phyloP scores from a whole-genome alignment of 23 tunicate species.

The Trididemnum clinides region DNA sequence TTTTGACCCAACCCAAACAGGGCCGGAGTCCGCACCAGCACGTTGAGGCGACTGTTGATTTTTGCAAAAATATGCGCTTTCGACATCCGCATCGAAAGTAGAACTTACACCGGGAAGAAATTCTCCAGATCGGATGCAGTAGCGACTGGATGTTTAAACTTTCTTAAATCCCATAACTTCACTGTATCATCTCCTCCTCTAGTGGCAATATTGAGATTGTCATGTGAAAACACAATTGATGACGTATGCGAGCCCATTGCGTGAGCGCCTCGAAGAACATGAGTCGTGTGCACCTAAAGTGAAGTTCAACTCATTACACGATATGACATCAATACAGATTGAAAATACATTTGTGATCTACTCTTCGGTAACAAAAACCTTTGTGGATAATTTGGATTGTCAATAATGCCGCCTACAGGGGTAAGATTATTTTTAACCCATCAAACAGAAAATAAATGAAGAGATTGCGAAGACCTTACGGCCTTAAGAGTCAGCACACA shows the following conservation, averaged over 20 bases:
- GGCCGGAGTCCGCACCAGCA: no score
- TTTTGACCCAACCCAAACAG: no score
- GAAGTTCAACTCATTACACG: background rate
- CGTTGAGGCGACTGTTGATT: no score
- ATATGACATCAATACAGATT: background rate
- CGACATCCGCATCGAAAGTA: no score
- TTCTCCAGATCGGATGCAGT: constrained; percentile 78
- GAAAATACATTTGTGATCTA: background rate
- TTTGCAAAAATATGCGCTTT: no score
- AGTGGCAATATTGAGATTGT: constrained; percentile 53
- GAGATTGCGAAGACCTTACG: no score
- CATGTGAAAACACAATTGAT: constrained; percentile 71
- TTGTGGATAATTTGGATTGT: no score
- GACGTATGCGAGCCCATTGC: constrained; percentile 82
- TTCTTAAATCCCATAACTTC: constrained; percentile 86
- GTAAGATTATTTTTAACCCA: no score
- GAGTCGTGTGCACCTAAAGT: constrained; percentile 74
- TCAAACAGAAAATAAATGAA: no score
- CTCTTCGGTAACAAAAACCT: background rate
- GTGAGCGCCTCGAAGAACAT: constrained; percentile 58
- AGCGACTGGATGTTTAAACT: constrained; percentile 88
- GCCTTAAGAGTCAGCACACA: no score
- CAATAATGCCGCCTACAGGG: no score
- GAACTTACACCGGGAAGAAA: constrained; percentile 81
- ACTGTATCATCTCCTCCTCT: constrained; percentile 96